These are phyloP conservation scores for Toxotes chatareus DNA, from an alignment of 2,113 vertebrate genomes.

Conservation along the genomic window DNA sequence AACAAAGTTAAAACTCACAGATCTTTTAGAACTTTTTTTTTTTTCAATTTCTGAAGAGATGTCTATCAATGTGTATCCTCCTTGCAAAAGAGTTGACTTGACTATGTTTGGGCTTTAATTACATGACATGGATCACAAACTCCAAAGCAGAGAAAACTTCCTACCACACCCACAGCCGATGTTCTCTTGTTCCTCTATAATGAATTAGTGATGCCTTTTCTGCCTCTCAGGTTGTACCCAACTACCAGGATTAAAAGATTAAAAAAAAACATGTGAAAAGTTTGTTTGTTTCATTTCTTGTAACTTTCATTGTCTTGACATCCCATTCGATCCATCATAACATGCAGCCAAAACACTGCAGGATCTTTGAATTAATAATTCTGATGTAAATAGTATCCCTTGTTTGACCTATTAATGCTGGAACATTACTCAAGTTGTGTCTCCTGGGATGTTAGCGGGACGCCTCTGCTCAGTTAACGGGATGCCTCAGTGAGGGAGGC, in stretches of 20 bases:
- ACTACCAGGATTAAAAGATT: background rate
- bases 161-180: slow-evolving; percentile 45
- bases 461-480: slow-evolving; percentile 46
- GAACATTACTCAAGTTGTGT: slow-evolving; percentile 69
- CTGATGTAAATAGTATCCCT: slow-evolving; percentile 39
- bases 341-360: background rate
- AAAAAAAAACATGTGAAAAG: background rate
- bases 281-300: background rate
- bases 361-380: slow-evolving; percentile 41
- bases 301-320: background rate
- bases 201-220: slow-evolving; percentile 6
- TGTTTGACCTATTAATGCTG: slow-evolving; percentile 67
- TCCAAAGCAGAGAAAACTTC: slow-evolving; percentile 68
- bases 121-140: slow-evolving; percentile 78
- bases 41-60: slow-evolving; percentile 53
- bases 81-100: slow-evolving; percentile 57
- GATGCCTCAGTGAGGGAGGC: slow-evolving; percentile 57
- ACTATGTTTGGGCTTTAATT: slow-evolving; percentile 75
- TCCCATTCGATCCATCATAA: slow-evolving; percentile 25
- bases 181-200: slow-evolving; percentile 32
- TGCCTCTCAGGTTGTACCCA: background rate
- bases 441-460: slow-evolving; percentile 67
- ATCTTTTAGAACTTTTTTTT: slow-evolving; percentile 68
- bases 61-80: slow-evolving; percentile 58
- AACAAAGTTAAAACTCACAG: slow-evolving; percentile 74